phyloP scores from a whole-genome alignment of 1,140 invertebrate genomes.

The Aphidius gifuensis region DNA sequence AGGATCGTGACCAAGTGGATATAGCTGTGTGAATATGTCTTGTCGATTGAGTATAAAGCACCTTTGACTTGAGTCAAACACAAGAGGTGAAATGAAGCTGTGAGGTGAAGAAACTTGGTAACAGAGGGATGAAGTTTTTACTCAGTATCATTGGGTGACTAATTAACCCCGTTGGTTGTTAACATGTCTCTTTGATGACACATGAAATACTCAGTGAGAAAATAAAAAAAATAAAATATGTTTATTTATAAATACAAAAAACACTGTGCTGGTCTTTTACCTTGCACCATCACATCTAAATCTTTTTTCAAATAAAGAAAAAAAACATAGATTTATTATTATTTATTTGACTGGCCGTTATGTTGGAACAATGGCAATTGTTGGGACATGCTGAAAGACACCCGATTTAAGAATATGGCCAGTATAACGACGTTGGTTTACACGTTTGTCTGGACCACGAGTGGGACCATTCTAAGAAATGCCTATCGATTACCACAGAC shows the following conservation, averaged over 20 bases:
- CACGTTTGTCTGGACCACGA: not conserved
- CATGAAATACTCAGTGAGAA: not conserved
- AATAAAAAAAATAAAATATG: conserved; percentile 29
- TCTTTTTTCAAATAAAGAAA: no score
- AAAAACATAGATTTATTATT: no score
- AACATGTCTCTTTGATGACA: conserved; percentile 32
- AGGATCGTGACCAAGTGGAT: conserved; percentile 9
- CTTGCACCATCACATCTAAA: no score
- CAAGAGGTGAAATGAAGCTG: no score
- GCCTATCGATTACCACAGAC: conserved; percentile 5
- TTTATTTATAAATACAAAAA: conserved; percentile 35
- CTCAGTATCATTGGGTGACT: conserved; percentile 29
- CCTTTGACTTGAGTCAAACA: no score
- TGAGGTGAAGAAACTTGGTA: no score
- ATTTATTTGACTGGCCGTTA: not conserved
- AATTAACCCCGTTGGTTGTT: conserved; percentile 40
- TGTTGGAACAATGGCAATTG: conserved; percentile 31
- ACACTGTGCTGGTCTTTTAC: not conserved
- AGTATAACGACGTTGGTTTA: conserved; percentile 26
- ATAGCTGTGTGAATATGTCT: no score
- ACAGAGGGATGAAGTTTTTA: no score
- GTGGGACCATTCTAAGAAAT: conserved; percentile 2
- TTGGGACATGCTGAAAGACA: conserved; percentile 25
- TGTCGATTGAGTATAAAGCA: no score
- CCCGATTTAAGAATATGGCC: conserved; percentile 4